phyloP scores from a whole-genome alignment of 2,113 vertebrate species.

The Coryphaenoides rupestris region DNA sequence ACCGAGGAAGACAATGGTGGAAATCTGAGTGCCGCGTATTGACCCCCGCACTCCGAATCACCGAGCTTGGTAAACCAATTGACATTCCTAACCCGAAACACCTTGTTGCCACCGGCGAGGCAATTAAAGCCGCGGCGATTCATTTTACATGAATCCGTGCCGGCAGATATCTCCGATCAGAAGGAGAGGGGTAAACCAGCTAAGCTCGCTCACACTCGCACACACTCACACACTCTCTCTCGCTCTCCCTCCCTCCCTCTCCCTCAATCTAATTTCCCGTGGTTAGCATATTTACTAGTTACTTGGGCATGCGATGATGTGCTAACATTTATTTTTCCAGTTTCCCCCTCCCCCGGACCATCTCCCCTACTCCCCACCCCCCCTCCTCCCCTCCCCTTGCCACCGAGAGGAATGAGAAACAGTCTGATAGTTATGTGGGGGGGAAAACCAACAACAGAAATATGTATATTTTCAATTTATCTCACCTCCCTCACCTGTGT shows the following conservation, averaged over 20 bases:
- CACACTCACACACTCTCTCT: slow-evolving; percentile 6
- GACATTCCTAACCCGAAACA: slow-evolving; percentile 78
- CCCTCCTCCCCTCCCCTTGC: slow-evolving; percentile 39
- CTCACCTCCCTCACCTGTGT: slow-evolving; percentile 69
- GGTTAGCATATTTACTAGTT: too few species aligned
- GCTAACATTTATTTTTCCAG: slow-evolving; percentile 29
- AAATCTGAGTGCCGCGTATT: slow-evolving; percentile 74
- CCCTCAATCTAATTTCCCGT: too few species aligned
- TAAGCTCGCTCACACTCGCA: background rate
- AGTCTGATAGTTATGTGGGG: slow-evolving; percentile 48
- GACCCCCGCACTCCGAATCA: slow-evolving; percentile 72
- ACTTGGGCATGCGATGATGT: background rate
- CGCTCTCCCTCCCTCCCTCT: slow-evolving; percentile 14
- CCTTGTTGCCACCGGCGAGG: slow-evolving; percentile 85
- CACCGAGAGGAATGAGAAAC: slow-evolving; percentile 68
- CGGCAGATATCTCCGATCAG: slow-evolving; percentile 80
- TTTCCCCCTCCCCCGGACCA: slow-evolving; percentile 36
- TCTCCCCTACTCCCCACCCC: too few species aligned
- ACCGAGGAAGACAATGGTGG: slow-evolving; percentile 46
- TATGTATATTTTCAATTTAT: slow-evolving; percentile 80
- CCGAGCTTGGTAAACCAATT: slow-evolving; percentile 69
- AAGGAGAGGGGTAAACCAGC: slow-evolving; percentile 46
- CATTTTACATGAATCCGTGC: slow-evolving; percentile 84
- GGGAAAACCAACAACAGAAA: slow-evolving; percentile 70
- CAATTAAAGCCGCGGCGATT: slow-evolving; percentile 88